phyloP scores from a whole-genome alignment of 2,797 vertebrate genomes.

The Myotis myotis region DNA sequence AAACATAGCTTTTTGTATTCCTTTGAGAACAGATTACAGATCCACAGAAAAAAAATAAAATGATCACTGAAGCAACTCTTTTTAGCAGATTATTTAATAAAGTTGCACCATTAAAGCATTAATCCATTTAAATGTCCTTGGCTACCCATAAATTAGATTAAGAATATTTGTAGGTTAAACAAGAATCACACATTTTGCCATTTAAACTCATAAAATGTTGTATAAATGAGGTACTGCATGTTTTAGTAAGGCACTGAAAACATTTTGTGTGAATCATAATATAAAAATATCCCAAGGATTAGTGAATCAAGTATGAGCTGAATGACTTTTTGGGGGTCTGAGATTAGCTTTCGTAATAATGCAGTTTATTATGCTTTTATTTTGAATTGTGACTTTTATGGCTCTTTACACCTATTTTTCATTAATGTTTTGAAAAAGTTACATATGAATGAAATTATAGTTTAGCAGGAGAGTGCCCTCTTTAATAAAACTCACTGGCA shows the following conservation, averaged over 20 bases:
- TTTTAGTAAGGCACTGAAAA: constrained; percentile 22
- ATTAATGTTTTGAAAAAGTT: not conserved
- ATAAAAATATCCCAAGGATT: not conserved
- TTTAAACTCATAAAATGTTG: not conserved
- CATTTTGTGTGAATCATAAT: not conserved
- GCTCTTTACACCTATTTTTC: not conserved
- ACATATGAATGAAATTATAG: not conserved
- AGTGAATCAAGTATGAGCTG: not conserved
- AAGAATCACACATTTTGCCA: not conserved
- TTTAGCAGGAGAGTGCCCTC: not conserved
- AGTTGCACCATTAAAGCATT: not conserved
- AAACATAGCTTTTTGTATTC: not conserved
- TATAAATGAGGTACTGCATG: not conserved
- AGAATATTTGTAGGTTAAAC: not conserved
- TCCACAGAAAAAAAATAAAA: not conserved
- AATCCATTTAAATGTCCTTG: not conserved
- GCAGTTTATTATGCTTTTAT: not conserved
- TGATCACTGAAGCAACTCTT: constrained; percentile 1
- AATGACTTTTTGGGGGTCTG: not conserved
- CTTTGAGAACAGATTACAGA: constrained; percentile 23
- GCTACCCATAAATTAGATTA: not conserved
- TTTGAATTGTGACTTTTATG: constrained; percentile 11
- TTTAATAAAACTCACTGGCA: not conserved
- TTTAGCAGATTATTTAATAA: constrained; percentile 29
- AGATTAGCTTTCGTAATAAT: not conserved